Percentiles rank a stretch among this genome's conserved stretches.
These are phyloP conservation scores for Encarsia formosa DNA, from an alignment of 2,888 invertebrate genomes.

Conservation along the genomic window DNA sequence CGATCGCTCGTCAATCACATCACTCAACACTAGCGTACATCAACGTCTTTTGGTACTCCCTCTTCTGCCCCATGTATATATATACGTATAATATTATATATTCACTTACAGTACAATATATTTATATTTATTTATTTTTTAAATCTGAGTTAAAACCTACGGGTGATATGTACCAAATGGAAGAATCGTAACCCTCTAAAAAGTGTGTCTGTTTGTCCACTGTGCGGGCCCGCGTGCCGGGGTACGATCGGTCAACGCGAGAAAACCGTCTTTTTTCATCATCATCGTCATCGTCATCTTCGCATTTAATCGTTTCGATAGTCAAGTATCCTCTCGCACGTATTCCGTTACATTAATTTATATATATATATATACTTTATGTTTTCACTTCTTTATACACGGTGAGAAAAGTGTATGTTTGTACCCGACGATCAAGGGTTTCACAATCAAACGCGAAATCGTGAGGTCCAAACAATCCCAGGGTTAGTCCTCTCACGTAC, in stretches of 20 bases:
- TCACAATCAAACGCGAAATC: not conserved
- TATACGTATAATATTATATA: slow-evolving; percentile 20
- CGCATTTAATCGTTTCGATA: not conserved
- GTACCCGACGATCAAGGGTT: not conserved
- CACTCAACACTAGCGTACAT: too few species aligned
- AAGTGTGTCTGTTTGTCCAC: not conserved
- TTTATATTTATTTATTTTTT: slow-evolving; percentile 20
- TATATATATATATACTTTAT: too few species aligned
- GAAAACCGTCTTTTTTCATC: not conserved
- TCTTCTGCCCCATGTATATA: too few species aligned
- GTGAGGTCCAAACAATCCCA: slow-evolving; percentile 5
- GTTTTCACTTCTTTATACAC: too few species aligned
- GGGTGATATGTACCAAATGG: slow-evolving; percentile 52
- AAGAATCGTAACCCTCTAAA: slow-evolving; percentile 44
- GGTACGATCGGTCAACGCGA: slow-evolving; percentile 25
- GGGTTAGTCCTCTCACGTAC: not conserved
- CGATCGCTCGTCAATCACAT: too few species aligned
- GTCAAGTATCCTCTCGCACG: not conserved
- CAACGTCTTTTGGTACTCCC: too few species aligned
- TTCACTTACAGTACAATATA: slow-evolving; percentile 23
- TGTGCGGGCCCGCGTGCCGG: slow-evolving; percentile 14
- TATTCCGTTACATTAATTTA: too few species aligned
- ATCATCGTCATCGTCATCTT: not conserved
- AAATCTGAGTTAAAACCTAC: slow-evolving; percentile 33
- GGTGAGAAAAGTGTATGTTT: not conserved